phyloP scores from a whole-genome alignment of 1,140 invertebrate genomes.

The Littorina saxatilis region DNA sequence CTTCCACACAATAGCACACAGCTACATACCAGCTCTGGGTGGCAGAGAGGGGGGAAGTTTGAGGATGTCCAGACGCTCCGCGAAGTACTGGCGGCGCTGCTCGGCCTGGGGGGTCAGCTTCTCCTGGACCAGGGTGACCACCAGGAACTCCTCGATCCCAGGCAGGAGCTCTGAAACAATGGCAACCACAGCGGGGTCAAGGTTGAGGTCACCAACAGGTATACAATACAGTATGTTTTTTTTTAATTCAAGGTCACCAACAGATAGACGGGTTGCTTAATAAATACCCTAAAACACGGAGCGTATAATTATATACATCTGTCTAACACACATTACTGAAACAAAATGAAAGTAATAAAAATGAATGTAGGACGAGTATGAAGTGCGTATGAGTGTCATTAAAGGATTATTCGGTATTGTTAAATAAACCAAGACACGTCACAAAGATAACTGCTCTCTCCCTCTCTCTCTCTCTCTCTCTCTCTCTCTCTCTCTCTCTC shows the following conservation, averaged over 20 bases:
- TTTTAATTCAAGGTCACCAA: not conserved
- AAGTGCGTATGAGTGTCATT: not conserved
- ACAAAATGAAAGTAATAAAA: not conserved
- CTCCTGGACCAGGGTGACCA: constrained; percentile 53
- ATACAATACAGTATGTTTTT: not conserved
- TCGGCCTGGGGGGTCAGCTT: constrained; percentile 56
- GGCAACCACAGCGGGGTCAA: not conserved
- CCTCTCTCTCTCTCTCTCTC: constrained; percentile 1
- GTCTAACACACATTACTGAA: too few relatives aligned
- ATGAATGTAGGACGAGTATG: not conserved
- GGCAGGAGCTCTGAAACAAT: constrained; percentile 62
- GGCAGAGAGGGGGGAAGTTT: constrained; percentile 64
- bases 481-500: constrained; percentile 4
- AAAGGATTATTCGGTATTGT: not conserved
- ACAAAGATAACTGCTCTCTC: too few relatives aligned
- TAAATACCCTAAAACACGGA: not conserved
- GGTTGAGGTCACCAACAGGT: not conserved
- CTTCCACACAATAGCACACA: not conserved
- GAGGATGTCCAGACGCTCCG: constrained; percentile 64
- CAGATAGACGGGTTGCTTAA: not conserved
- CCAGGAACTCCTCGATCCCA: constrained; percentile 65
- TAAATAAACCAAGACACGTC: too few relatives aligned
- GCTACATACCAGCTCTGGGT: constrained; percentile 56
- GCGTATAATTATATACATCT: too few relatives aligned
- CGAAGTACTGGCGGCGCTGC: constrained; percentile 58